Conservation (phyloP, 2,797 vertebrate genomes). For the Peromyscus aztecus region DNA sequence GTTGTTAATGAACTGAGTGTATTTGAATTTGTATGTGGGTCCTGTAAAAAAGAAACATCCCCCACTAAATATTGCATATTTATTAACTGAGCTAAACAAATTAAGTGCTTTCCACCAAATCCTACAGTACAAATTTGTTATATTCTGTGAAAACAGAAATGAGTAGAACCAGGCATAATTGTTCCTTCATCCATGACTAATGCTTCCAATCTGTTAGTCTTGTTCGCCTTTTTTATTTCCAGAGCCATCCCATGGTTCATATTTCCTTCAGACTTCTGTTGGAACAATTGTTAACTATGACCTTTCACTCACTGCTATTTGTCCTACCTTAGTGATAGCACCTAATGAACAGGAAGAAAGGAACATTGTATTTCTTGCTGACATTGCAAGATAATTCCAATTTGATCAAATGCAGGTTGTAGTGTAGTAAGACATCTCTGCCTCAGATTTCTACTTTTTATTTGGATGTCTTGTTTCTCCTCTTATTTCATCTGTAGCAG, state of each 20-base stretch:
- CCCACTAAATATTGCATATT: slow-evolving; percentile 49
- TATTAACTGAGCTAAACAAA: slow-evolving; percentile 69
- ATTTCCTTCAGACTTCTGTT: slow-evolving; percentile 44
- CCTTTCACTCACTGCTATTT: slow-evolving; percentile 23
- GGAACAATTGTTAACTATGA: slow-evolving; percentile 46
- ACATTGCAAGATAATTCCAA: slow-evolving; percentile 49
- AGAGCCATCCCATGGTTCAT: slow-evolving; percentile 15
- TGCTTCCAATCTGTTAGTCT: slow-evolving; percentile 65
- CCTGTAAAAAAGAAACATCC: slow-evolving; percentile 49
- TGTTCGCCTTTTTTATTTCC: slow-evolving; percentile 56
- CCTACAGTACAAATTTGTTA: slow-evolving; percentile 55
- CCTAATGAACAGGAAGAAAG: slow-evolving; percentile 12
- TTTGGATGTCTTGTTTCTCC: slow-evolving; percentile 30
- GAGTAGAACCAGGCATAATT: slow-evolving; percentile 61
- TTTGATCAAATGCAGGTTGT: slow-evolving; percentile 52
- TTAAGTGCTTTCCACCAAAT: slow-evolving; percentile 57
- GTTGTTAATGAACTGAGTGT: slow-evolving; percentile 50
- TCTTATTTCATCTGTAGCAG: slow-evolving; percentile 40
- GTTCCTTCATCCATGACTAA: slow-evolving; percentile 68
- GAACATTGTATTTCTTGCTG: not conserved
- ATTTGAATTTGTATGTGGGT: slow-evolving; percentile 52
- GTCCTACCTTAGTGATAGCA: slow-evolving; percentile 32
- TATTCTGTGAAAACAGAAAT: slow-evolving; percentile 70
- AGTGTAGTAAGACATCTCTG: slow-evolving; percentile 27
- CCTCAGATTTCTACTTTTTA: slow-evolving; percentile 63